Evolutionary conservation across 2,888 invertebrate species (phyloP), one percentile per base, ranked within the genome.

Genomic region (Apodemia hepburni): DNA sequence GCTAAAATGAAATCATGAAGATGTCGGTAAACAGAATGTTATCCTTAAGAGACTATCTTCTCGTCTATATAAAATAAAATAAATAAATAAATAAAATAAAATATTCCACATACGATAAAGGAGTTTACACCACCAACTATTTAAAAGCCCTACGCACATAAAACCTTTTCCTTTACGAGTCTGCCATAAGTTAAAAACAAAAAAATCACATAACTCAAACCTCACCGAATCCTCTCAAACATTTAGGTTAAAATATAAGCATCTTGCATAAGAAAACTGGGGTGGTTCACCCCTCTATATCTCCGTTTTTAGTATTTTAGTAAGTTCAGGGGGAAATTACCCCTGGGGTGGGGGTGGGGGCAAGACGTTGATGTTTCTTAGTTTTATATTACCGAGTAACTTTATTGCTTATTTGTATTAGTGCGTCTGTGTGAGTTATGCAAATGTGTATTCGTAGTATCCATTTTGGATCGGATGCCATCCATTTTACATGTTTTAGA

Each of bases 281-380:
- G 82, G 84, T 81, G 83, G 70, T 67, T 70, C 74, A 75, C 80
- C 85, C 86, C 76, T 84, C 81, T 86, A 51, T 89, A 91, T 91
- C 90, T 90, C 88, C 89, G 91, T 91, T 91, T 91, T 91, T 91
- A 91, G 90, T 91, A 91, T 90, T 91, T 91, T 91, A 91, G 89
- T 91, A 90, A 91, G 91, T 91, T 91, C 85, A 84, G 88, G 90
- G 83, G 79, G 84, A 79, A 85, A 87, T 85, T 87, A 84, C 85
- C 86, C 89, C 84, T 74, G 61, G 62, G 68, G 77, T 75, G 73
- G 69, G 73, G 73, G 78, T 76, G 73, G 72, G 75, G 79, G 80
- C 76, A 87, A 91, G 91, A 91, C 90, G 91, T 90, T 91, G 90
- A 91, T 91, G 90, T 90, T 91, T 88, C 90, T 90, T 91, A 91